These are phyloP conservation scores for Drosophila pseudotalamancana DNA, from an alignment of 2,888 invertebrate species.

Conservation along the genomic window DNA sequence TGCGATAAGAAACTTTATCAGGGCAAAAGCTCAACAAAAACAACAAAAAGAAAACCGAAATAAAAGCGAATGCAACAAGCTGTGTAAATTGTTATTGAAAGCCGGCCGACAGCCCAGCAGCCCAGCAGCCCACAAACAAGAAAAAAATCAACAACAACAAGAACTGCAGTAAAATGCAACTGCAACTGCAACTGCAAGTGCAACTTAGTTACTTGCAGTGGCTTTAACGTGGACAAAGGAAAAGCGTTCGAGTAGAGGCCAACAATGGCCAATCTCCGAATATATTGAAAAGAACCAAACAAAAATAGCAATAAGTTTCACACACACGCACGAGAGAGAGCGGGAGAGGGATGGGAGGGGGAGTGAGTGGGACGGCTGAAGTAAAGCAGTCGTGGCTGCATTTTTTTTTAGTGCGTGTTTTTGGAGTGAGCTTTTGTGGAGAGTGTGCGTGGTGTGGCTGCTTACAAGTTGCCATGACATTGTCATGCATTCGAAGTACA, in stretches of 20 bases:
- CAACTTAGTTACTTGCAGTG: conserved; percentile 74
- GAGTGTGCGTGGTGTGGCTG: conserved; percentile 35
- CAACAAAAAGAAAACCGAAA: too few relatives aligned
- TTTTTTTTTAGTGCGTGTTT: too few relatives aligned
- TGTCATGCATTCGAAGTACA: conserved; percentile 72
- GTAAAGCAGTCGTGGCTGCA: conserved; percentile 50
- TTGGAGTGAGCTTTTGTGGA: too few relatives aligned
- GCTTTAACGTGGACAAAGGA: conserved; percentile 62
- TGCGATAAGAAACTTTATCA: conserved; percentile 49
- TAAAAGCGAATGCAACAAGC: conserved; percentile 45
- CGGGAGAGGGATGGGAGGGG: not conserved
- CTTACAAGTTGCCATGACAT: conserved; percentile 78
- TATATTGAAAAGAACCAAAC: conserved; percentile 46
- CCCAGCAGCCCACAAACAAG: conserved; percentile 12
- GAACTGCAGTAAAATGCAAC: conserved; percentile 3
- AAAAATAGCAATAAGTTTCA: conserved; percentile 18
- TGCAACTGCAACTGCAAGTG: conserved; percentile 31
- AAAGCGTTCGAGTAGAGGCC: conserved; percentile 37
- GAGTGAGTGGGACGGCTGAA: conserved; percentile 21
- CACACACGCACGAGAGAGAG: not conserved
- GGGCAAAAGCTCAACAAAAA: not conserved
- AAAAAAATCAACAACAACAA: conserved; percentile 20
- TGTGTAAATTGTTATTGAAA: conserved; percentile 62
- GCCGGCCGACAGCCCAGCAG: conserved; percentile 25
- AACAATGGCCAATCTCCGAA: conserved; percentile 68